Evolutionary conservation across 2,797 vertebrate genomes (phyloP).

Genomic region (Telmatherina bonti): DNA sequence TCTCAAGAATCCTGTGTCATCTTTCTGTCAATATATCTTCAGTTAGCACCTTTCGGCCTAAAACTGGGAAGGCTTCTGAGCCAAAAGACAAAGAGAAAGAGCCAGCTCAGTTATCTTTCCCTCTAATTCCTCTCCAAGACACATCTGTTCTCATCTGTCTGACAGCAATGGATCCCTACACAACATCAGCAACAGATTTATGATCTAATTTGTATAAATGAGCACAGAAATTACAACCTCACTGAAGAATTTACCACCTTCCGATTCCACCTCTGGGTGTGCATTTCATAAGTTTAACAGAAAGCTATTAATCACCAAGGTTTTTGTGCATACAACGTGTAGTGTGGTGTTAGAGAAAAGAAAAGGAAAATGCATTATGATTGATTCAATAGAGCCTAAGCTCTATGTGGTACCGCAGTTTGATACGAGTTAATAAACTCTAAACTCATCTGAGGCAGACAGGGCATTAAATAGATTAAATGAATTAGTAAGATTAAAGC

Average conservation of each 20-base stretch:
- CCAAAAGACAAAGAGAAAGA: slow-evolving; percentile 35
- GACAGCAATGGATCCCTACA: slow-evolving; percentile 22
- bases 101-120: slow-evolving; percentile 20
- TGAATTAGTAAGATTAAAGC: slow-evolving; percentile 8
- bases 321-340: slow-evolving; percentile 8
- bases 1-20: slow-evolving; percentile 63
- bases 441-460: slow-evolving; percentile 7
- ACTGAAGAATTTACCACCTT: slow-evolving; percentile 30
- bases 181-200: slow-evolving; percentile 21
- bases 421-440: background rate
- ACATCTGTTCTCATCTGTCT: slow-evolving; percentile 29
- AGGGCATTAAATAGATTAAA: slow-evolving; percentile 2
- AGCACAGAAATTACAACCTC: slow-evolving; percentile 33
- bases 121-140: slow-evolving; percentile 35
- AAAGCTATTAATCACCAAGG: slow-evolving; percentile 21
- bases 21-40: slow-evolving; percentile 69
- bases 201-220: slow-evolving; percentile 28
- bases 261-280: slow-evolving; percentile 11
- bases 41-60: slow-evolving; percentile 50
- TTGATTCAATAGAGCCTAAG: background rate
- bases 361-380: slow-evolving; percentile 19
- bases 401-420: slow-evolving; percentile 1
- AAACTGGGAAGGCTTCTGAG: slow-evolving; percentile 54
- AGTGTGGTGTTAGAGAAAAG: background rate
- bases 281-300: slow-evolving; percentile 38